Evolutionary conservation across 2,888 invertebrate species (phyloP).

Genomic region (Nephrotoma flavescens): DNA sequence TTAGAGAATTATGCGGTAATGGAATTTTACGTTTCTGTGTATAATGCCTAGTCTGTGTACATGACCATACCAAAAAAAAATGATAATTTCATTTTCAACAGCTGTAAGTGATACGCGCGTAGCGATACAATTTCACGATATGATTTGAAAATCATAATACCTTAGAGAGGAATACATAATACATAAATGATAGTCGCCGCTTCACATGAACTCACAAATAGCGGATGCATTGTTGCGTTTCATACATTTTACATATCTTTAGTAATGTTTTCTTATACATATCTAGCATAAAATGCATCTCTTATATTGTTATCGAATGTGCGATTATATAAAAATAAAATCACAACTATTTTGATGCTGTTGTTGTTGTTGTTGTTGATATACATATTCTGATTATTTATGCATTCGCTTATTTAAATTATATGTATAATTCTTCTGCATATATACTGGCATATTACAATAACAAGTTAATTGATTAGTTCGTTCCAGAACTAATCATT

Average conservation of each 20-base stretch:
- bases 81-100: too few species aligned
- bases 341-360: background rate
- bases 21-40: too few species aligned
- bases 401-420: background rate
- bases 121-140: background rate
- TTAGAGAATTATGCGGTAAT: too few species aligned
- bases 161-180: too few species aligned
- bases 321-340: background rate
- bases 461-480: background rate
- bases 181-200: background rate
- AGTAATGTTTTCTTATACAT: background rate
- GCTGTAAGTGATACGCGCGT: too few species aligned
- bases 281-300: background rate
- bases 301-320: background rate
- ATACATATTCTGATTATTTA: background rate
- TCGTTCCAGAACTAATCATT: background rate
- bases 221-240: background rate
- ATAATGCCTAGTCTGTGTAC: too few species aligned
- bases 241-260: background rate
- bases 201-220: background rate
- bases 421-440: background rate
- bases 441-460: background rate
- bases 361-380: background rate
- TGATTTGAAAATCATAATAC: background rate
- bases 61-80: too few species aligned